These are phyloP conservation scores for Zaprionus capensis DNA, from an alignment of 1,140 invertebrate genomes.

Conservation along the genomic window DNA sequence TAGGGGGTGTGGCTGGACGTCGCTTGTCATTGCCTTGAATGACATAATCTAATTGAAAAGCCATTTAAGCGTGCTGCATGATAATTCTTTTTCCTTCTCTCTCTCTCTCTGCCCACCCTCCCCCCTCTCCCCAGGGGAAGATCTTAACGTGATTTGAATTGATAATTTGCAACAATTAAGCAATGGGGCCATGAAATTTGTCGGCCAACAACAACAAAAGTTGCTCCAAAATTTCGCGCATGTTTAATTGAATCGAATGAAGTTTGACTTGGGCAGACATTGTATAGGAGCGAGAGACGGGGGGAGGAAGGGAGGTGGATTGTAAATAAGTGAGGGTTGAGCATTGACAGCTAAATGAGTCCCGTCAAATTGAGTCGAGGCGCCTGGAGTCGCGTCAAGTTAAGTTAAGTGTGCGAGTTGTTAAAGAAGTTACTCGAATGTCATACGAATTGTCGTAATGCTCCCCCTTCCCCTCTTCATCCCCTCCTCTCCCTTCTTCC, in stretches of 20 bases:
- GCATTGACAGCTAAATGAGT: slow-evolving; percentile 21
- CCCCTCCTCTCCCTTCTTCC: no score
- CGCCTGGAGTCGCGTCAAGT: background rate
- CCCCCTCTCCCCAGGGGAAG: background rate
- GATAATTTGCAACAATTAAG: slow-evolving; percentile 78
- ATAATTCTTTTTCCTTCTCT: slow-evolving; percentile 64
- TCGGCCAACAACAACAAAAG: background rate
- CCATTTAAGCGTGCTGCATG: slow-evolving; percentile 81
- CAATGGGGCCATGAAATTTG: slow-evolving; percentile 40
- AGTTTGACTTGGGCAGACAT: slow-evolving; percentile 41
- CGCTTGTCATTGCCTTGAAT: slow-evolving; percentile 61
- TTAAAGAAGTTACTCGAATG: slow-evolving; percentile 17
- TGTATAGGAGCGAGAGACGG: background rate
- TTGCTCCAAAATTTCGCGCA: slow-evolving; percentile 11
- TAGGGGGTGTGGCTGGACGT: slow-evolving; percentile 9
- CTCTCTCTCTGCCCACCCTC: background rate
- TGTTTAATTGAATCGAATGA: slow-evolving; percentile 66
- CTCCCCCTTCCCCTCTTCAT: background rate
- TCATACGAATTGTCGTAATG: slow-evolving; percentile 14
- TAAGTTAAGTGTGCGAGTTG: slow-evolving; percentile 16
- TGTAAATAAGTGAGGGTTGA: background rate
- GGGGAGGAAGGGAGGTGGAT: background rate
- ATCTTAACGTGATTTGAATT: slow-evolving; percentile 76
- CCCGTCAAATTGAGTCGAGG: background rate
- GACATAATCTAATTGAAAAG: slow-evolving; percentile 83